phyloP scores from a whole-genome alignment of 2,113 vertebrate species.

The Calcarius ornatus region DNA sequence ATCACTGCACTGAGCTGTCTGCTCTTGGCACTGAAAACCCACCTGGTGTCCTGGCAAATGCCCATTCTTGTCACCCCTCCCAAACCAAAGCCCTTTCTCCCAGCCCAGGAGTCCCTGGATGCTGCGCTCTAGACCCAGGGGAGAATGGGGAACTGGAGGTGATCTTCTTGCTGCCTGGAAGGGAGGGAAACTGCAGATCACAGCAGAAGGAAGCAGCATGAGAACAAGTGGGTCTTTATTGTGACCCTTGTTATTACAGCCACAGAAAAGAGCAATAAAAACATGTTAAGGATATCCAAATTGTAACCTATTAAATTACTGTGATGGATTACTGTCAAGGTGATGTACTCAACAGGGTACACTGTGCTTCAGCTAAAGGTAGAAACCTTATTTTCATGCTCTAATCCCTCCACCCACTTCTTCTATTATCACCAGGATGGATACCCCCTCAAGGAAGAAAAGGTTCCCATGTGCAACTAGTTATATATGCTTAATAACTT shows the following conservation, averaged over 20 bases:
- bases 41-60: neutral
- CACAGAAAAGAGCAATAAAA: neutral
- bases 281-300: neutral
- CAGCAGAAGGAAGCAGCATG: neutral
- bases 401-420: constrained; percentile 45
- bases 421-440: constrained; percentile 40
- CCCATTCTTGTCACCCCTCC: neutral
- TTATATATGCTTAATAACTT: constrained; percentile 53
- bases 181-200: neutral
- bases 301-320: constrained; percentile 17
- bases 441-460: constrained; percentile 22
- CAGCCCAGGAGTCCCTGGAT: neutral
- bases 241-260: neutral
- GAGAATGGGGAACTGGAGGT: neutral
- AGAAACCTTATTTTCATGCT: constrained; percentile 42
- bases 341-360: constrained; percentile 28
- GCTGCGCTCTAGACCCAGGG: neutral
- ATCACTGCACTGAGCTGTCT: neutral
- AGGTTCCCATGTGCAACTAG: constrained; percentile 40
- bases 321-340: constrained; percentile 31
- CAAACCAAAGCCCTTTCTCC: neutral
- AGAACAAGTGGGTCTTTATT: neutral
- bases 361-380: constrained; percentile 34
- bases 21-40: neutral
- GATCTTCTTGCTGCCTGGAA: neutral